Evolutionary conservation across 2,113 vertebrate genomes (phyloP).

Genomic region (Ploceus nigricollis): DNA sequence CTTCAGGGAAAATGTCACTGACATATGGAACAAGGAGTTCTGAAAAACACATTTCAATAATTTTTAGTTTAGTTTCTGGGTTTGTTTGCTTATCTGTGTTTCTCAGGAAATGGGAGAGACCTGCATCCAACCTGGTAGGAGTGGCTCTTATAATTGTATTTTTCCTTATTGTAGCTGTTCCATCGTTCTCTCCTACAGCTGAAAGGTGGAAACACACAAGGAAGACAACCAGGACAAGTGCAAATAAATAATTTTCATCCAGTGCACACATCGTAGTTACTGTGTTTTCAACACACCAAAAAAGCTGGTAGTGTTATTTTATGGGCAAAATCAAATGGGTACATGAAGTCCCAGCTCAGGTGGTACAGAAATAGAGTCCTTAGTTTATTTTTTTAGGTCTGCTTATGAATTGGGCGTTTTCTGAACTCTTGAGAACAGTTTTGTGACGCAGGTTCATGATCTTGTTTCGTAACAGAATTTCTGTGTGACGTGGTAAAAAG

Average conservation of each 20-base stretch:
- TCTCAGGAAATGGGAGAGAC: neutral
- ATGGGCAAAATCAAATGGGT: neutral
- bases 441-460: neutral
- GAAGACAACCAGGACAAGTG: neutral
- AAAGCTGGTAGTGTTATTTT: neutral
- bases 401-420: neutral
- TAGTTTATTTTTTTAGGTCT: neutral
- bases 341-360: neutral
- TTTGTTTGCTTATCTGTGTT: neutral
- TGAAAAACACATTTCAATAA: neutral
- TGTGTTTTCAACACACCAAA: neutral
- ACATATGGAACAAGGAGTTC: neutral
- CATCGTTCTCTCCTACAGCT: neutral
- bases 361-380: neutral
- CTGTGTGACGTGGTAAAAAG: neutral
- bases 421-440: neutral
- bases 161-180: neutral
- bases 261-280: neutral
- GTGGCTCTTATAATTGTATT: neutral
- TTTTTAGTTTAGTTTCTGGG: neutral
- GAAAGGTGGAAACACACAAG: neutral
- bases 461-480: neutral
- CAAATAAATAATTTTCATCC: neutral
- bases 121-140: neutral
- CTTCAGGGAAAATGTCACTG: neutral